Conservation (phyloP, 2,797 vertebrate species). For the Schizopygopsis pylzovi region DNA sequence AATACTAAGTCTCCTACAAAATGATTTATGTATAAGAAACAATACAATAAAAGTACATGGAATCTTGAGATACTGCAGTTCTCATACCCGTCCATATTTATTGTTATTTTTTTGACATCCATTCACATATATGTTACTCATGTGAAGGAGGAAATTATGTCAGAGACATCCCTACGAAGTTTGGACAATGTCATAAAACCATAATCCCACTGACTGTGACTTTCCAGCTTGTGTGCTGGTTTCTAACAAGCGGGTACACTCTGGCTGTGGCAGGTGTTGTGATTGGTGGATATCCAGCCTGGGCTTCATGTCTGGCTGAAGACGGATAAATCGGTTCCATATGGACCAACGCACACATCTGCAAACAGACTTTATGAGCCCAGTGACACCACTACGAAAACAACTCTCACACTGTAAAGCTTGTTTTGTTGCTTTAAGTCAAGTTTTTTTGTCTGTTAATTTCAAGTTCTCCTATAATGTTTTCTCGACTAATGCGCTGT, state of each 20-base stretch:
- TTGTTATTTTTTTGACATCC: background rate
- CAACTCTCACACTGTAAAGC: constrained; percentile 27
- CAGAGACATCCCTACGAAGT: constrained; percentile 26
- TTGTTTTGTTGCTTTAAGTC: constrained; percentile 31
- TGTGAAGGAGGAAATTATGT: constrained; percentile 9
- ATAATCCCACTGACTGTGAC: constrained; percentile 35
- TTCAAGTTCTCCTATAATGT: background rate
- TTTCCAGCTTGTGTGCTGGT: constrained; percentile 72
- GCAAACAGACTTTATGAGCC: constrained; percentile 51
- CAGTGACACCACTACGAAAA: constrained; percentile 58
- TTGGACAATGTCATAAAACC: constrained; percentile 2
- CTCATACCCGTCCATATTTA: background rate
- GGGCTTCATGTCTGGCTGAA: constrained; percentile 60
- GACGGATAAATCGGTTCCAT: constrained; percentile 74
- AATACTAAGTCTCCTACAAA: background rate
- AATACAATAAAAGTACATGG: background rate
- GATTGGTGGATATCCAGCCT: constrained; percentile 58
- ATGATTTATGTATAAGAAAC: background rate
- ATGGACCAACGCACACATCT: constrained; percentile 72
- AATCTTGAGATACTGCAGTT: background rate
- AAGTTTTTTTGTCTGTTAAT: background rate
- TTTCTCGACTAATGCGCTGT: background rate
- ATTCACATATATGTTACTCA: background rate
- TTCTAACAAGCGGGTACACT: constrained; percentile 69
- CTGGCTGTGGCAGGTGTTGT: constrained; percentile 50